Evolutionary conservation across 2,797 vertebrate genomes (phyloP).

Genomic region (Dendrocincla fuliginosa): DNA sequence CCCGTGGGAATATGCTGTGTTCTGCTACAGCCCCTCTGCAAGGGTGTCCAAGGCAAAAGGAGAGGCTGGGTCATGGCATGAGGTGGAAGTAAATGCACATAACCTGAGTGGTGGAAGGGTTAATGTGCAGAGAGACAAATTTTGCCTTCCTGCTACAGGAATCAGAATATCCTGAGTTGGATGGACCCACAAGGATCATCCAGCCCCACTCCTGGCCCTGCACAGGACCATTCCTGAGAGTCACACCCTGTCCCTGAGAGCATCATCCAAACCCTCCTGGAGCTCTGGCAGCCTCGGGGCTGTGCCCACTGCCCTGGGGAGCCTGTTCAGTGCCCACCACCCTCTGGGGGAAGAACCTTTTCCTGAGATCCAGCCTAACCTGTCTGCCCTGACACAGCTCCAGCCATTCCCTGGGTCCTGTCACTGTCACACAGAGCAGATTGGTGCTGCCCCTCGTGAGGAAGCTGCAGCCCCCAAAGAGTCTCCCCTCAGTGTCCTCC

Average conservation of each 20-base stretch:
- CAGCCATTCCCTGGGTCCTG: not conserved
- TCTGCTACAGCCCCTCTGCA: not conserved
- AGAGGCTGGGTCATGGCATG: accelerated
- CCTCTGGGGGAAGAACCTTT: not conserved
- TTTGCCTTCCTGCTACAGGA: not conserved
- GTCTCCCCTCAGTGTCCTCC: not conserved
- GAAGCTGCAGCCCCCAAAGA: not conserved
- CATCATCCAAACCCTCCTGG: accelerated
- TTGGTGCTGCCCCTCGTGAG: accelerated
- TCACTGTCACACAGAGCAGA: not conserved
- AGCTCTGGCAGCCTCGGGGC: not conserved
- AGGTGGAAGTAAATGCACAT: accelerated
- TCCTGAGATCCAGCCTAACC: not conserved
- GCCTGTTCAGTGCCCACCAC: accelerated
- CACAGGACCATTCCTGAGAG: not conserved
- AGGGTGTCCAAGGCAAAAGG: not conserved
- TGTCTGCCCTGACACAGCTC: not conserved
- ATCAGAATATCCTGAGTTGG: not conserved
- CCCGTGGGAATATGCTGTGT: accelerated
- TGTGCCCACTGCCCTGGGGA: not conserved
- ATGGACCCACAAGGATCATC: not conserved
- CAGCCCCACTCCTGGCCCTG: not conserved
- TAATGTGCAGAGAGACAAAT: not conserved
- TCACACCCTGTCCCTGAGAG: not conserved
- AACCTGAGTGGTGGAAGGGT: not conserved